Percentiles rank a stretch among this genome's conserved stretches.
phyloP scores from a whole-genome alignment of 2,888 invertebrate genomes.

The Lithosia quadra region DNA sequence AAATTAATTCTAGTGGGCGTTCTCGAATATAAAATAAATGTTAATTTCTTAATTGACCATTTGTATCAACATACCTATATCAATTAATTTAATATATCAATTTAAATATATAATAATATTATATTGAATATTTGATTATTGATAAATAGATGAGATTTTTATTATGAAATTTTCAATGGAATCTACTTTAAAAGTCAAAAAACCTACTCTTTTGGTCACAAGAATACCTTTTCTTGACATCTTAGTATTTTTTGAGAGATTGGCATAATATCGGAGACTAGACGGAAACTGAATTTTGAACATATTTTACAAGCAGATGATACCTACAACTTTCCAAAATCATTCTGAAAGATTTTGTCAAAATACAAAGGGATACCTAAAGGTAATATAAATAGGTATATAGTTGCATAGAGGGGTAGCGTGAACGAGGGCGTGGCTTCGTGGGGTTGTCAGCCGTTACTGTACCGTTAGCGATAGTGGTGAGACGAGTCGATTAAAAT shows the following conservation, averaged over 20 bases:
- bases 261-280: too few species aligned
- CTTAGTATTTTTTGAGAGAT: too few species aligned
- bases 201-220: too few species aligned
- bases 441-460: conserved; percentile 72
- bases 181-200: too few species aligned
- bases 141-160: too few species aligned
- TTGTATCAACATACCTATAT: conserved; percentile 22
- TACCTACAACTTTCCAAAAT: background rate
- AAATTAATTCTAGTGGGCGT: conserved; percentile 14
- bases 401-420: conserved; percentile 40
- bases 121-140: conserved; percentile 9
- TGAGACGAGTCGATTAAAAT: conserved; percentile 41
- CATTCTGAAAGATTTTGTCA: conserved; percentile 3
- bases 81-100: conserved; percentile 20
- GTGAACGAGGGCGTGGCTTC: conserved; percentile 64
- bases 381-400: conserved; percentile 30
- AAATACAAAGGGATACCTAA: conserved; percentile 38
- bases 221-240: too few species aligned
- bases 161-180: background rate
- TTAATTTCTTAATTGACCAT: conserved; percentile 43
- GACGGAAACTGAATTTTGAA: too few species aligned
- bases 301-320: too few species aligned
- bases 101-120: conserved; percentile 12
- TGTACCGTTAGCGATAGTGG: conserved; percentile 70
- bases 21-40: conserved; percentile 17